Evolutionary conservation across 2,888 invertebrate species (phyloP), one percentile per base, ranked within the genome.

Genomic region (Agrotis exclamationis): DNA sequence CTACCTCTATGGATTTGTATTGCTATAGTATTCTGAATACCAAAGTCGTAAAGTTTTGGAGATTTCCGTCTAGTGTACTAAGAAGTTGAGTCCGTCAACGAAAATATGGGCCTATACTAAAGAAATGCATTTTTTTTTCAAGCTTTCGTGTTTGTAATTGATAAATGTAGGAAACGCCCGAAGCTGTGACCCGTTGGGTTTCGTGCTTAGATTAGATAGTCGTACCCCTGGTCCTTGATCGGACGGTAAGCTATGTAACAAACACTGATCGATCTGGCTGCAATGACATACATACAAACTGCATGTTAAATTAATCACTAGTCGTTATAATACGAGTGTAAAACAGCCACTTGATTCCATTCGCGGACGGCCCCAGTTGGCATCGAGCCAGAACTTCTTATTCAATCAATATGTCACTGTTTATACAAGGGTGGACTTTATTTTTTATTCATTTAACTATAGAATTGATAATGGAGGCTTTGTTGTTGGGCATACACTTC

Each of bases 381-480:
- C 85, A 9, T 14, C 18, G 22, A 44, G 86, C 90, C 90, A 90
- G 70, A 75, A 82, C 66, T 86, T 85, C 87, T 84, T 84, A 86
- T 89, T 86, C 80, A 89, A 90, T 88, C 87, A 89, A 89, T 88
- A 88, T 83, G 82, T 82, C 80, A 80, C 50, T 67, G 53, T 80
- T 74, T 70, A 60, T 33, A 51, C 50, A 22, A n/a, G 63, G 39
- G 60, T 44, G 39, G 60, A 18, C 51, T 63, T 54, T 56, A 14
- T 57, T 64, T 62, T 63, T 73, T 28, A 57, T 50, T 33, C 16
- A 18, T 65, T 53, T 53, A 53, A 47, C 18, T 53, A 45, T 24
- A 3, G 44, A 11, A 3, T 7, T 22, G 20, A 47, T 47, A 47
- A 50, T 50, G 20, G n/a, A 20, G 5, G 7, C 7, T 1, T 22